These are phyloP conservation scores for Eidolon dupreanum DNA, from an alignment of 2,797 vertebrate genomes.

Conservation along the genomic window DNA sequence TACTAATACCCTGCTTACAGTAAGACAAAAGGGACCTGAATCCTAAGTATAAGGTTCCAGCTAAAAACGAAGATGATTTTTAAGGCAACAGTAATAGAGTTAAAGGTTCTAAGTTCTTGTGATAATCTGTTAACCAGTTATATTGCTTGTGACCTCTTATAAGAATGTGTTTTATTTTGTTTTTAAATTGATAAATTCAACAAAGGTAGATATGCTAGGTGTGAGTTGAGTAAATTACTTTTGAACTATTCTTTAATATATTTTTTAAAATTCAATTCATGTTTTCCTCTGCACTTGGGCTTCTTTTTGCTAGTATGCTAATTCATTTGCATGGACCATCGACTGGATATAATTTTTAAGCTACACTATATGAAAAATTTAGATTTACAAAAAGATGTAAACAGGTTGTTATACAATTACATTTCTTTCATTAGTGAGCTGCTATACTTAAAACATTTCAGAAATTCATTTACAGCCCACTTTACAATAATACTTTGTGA, in stretches of 20 bases:
- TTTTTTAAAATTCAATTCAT: not conserved
- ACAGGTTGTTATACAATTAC: not conserved
- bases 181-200: constrained; percentile 29
- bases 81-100: not conserved
- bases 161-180: constrained; percentile 35
- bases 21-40: not conserved
- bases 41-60: not conserved
- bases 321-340: not conserved
- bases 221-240: not conserved
- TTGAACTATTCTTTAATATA: not conserved
- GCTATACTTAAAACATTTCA: not conserved
- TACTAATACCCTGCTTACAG: not conserved
- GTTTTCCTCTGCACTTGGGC: not conserved
- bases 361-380: constrained; percentile 43
- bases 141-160: not conserved
- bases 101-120: not conserved
- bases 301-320: not conserved
- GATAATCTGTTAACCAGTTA: not conserved
- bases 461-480: not conserved
- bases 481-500: not conserved
- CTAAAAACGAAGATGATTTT: not conserved
- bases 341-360: not conserved
- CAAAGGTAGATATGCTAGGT: not conserved
- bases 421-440: not conserved
- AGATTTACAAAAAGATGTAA: constrained; percentile 14